phyloP scores from a whole-genome alignment of 2,797 vertebrate species.

The Sandelia bainsii region DNA sequence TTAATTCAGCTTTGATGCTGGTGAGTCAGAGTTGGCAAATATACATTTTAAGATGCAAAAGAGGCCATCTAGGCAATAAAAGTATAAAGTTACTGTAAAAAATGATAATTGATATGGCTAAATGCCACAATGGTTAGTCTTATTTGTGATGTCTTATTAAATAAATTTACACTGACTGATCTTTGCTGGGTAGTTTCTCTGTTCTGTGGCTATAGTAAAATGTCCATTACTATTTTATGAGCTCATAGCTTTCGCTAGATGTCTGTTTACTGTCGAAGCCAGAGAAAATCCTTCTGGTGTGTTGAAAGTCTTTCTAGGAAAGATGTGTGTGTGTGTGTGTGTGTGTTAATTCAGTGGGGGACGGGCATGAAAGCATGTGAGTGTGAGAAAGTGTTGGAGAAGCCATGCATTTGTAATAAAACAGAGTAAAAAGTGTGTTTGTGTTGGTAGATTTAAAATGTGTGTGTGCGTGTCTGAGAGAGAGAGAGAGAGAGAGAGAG shows the following conservation, averaged over 20 bases:
- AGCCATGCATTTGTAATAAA: conserved; percentile 44
- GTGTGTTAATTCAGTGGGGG: conserved; percentile 15
- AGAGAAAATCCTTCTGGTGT: conserved; percentile 51
- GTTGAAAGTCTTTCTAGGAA: conserved; percentile 66
- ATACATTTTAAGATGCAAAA: conserved; percentile 68
- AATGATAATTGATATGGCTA: conserved; percentile 50
- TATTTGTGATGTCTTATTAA: conserved; percentile 81
- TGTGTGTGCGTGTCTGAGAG: conserved; percentile 11
- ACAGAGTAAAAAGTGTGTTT: conserved; percentile 32
- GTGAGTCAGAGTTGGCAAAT: conserved; percentile 86
- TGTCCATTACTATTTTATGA: conserved; percentile 50
- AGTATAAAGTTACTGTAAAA: conserved; percentile 61
- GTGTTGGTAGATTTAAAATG: conserved; percentile 22
- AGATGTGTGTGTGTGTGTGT: conserved; percentile 23
- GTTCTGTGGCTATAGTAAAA: conserved; percentile 37
- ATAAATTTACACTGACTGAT: conserved; percentile 72
- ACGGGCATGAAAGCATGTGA: conserved; percentile 30
- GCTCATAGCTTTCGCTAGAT: conserved; percentile 48
- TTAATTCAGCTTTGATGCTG: conserved; percentile 89
- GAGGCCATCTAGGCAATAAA: conserved; percentile 34
- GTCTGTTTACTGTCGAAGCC: conserved; percentile 51
- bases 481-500: background rate
- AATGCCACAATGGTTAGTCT: conserved; percentile 67
- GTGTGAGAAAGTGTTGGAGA: conserved; percentile 48
- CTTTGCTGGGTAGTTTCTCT: conserved; percentile 43